A percentile compares a stretch with the other conserved stretches of the same genome.
Evolutionary conservation across 2,113 vertebrate species (phyloP).

Genomic region (Dryoscopus gambensis): DNA sequence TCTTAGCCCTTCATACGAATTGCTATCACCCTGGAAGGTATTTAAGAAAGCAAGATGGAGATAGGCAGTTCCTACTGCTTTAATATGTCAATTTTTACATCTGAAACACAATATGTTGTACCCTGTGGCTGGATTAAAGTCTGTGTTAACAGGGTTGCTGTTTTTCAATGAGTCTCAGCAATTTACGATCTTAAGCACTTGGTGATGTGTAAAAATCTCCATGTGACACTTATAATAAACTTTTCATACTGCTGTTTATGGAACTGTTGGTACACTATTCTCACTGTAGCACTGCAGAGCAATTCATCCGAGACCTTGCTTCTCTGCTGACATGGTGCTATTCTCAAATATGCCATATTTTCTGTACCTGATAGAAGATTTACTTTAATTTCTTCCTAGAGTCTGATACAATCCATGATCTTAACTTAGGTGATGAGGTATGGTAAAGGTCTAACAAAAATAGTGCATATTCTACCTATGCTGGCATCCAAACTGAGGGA

Average conservation of each 20-base stretch:
- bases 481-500: neutral
- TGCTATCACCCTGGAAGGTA: neutral
- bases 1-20: fast-evolving
- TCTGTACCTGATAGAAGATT: neutral
- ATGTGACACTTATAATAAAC: neutral
- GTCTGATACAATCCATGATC: neutral
- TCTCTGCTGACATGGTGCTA: neutral
- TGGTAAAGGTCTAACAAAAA: neutral
- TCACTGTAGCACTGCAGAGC: neutral
- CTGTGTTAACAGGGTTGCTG: neutral
- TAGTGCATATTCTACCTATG: neutral
- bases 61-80: neutral
- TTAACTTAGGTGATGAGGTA: neutral
- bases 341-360: neutral
- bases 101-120: neutral
- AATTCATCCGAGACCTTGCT: neutral
- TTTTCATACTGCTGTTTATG: neutral
- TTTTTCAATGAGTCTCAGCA: neutral
- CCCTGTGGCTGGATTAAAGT: neutral
- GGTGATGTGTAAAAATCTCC: neutral
- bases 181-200: neutral
- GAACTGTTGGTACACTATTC: neutral
- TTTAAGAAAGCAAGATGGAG: neutral
- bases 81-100: neutral
- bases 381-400: neutral